phyloP scores from a whole-genome alignment of 2,113 vertebrate genomes.

The Pteropus alecto region DNA sequence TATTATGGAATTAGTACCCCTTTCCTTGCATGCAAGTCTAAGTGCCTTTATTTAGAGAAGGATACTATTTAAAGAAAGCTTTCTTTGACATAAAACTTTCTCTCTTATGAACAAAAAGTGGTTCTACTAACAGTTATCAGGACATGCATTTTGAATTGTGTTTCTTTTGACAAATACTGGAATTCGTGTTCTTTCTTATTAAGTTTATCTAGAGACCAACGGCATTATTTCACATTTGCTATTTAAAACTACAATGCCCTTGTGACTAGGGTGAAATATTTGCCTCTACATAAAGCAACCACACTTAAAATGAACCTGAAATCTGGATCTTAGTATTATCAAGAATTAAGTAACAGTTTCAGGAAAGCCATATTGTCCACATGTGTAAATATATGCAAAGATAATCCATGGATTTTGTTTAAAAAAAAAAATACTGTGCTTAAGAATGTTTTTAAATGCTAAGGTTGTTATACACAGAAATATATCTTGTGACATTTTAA shows the following conservation, averaged over 20 bases:
- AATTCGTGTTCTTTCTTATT: neutral
- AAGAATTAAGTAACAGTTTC: neutral
- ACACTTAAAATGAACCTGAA: neutral
- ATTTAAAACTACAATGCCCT: neutral
- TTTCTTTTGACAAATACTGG: neutral
- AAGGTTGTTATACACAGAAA: slow-evolving; percentile 28
- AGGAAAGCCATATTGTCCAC: neutral
- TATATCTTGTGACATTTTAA: slow-evolving; percentile 61
- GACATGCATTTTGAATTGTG: neutral
- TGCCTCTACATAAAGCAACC: neutral
- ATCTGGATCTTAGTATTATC: neutral
- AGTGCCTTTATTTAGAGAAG: neutral
- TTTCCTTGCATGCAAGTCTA: neutral
- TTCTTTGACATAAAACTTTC: neutral
- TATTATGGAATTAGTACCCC: neutral
- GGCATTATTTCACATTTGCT: neutral
- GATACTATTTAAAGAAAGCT: neutral
- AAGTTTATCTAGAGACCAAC: neutral
- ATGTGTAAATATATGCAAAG: slow-evolving; percentile 20
- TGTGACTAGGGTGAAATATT: neutral
- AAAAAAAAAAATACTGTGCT: neutral
- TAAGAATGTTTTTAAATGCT: slow-evolving; percentile 51
- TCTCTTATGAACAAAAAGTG: neutral
- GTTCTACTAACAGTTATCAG: neutral
- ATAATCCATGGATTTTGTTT: neutral